Percentiles rank a stretch among this genome's conserved stretches.
phyloP scores from a whole-genome alignment of 2,888 invertebrate genomes.

The Megaustenia siamemsis region DNA sequence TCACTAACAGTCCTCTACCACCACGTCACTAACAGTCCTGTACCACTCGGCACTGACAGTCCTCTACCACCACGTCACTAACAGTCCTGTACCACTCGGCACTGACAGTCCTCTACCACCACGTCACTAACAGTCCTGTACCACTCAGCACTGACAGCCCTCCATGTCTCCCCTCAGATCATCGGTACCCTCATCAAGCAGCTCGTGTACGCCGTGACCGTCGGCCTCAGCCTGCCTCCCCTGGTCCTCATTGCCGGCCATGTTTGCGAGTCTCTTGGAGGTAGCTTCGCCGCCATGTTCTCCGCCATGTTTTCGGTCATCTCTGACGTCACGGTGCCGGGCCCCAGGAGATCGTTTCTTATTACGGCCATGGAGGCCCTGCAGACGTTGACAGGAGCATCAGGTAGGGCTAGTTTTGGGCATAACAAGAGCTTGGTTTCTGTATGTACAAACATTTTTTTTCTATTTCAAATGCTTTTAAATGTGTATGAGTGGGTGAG shows the following conservation, averaged over 20 bases:
- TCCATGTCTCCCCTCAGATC: slow-evolving; percentile 21
- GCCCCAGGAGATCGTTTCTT: slow-evolving; percentile 54
- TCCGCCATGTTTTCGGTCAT: slow-evolving; percentile 59
- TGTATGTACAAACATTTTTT: no score
- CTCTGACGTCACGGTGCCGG: slow-evolving; percentile 61
- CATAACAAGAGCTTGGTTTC: no score
- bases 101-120: no score
- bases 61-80: no score
- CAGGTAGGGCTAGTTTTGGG: slow-evolving; percentile 15
- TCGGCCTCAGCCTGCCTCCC: slow-evolving; percentile 42
- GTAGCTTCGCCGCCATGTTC: slow-evolving; percentile 59
- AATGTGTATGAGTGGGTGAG: no score
- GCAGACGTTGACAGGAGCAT: slow-evolving; percentile 38
- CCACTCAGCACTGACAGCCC: no score
- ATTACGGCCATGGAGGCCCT: slow-evolving; percentile 60
- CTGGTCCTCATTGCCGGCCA: slow-evolving; percentile 53
- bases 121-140: no score
- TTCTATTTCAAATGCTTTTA: no score
- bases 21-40: no score
- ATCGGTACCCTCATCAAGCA: slow-evolving; percentile 55
- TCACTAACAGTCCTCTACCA: no score
- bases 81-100: no score
- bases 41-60: no score
- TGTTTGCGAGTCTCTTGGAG: slow-evolving; percentile 56
- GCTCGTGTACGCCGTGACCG: slow-evolving; percentile 51